These are phyloP conservation scores for Dicrostonyx torquatus DNA, from an alignment of 2,797 vertebrate genomes.

Conservation along the genomic window DNA sequence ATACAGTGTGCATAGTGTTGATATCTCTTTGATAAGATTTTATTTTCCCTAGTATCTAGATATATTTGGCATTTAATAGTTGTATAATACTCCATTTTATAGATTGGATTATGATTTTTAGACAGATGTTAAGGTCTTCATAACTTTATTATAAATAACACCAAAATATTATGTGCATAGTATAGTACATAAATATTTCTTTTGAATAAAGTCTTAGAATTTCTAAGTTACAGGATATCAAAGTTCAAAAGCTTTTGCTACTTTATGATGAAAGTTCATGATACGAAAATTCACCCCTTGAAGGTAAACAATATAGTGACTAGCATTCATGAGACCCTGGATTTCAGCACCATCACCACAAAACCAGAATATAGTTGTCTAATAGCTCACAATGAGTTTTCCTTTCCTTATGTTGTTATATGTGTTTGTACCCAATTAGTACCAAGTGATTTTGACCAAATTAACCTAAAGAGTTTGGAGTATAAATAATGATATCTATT, in stretches of 20 bases:
- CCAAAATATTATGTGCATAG: not conserved
- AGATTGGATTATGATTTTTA: not conserved
- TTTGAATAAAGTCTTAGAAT: slow-evolving; percentile 48
- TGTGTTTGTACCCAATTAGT: slow-evolving; percentile 42
- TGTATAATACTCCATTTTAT: slow-evolving; percentile 8
- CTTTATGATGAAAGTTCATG: slow-evolving; percentile 33
- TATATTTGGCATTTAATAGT: not conserved
- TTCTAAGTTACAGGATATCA: not conserved
- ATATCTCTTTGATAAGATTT: not conserved
- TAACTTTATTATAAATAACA: slow-evolving; percentile 8
- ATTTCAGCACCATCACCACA: not conserved
- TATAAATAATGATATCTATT: not conserved
- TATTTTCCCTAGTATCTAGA: not conserved
- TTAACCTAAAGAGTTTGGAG: slow-evolving; percentile 40
- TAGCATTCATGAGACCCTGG: not conserved
- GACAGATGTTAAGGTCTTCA: not conserved
- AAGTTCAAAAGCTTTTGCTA: slow-evolving; percentile 38
- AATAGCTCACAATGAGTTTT: not conserved
- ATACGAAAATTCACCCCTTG: slow-evolving; percentile 2
- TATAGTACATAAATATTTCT: not conserved
- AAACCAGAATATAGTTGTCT: not conserved
- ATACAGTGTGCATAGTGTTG: not conserved
- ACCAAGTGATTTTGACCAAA: slow-evolving; percentile 8
- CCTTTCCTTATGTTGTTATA: slow-evolving; percentile 46
- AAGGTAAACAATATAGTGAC: not conserved